Evolutionary conservation across 2,797 vertebrate species (phyloP).

Genomic region (Notoglanidium macrostoma): DNA sequence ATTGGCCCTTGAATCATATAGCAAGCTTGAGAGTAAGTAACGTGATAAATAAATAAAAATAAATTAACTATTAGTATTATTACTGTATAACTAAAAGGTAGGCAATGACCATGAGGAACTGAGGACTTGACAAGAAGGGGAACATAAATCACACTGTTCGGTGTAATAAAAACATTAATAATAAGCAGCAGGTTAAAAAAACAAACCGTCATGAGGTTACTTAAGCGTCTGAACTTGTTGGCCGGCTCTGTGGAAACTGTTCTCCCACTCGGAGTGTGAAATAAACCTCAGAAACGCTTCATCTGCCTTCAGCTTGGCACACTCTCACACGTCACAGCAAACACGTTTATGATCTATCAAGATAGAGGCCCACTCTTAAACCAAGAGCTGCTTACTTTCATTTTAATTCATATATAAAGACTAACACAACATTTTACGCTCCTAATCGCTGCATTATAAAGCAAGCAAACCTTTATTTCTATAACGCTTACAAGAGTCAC

Average conservation of each 20-base stretch:
- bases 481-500: neutral
- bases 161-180: neutral
- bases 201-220: neutral
- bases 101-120: neutral
- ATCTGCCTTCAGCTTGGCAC: neutral
- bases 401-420: neutral
- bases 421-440: neutral
- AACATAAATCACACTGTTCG: neutral
- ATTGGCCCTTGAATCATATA: neutral
- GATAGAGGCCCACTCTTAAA: neutral
- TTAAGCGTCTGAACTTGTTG: neutral
- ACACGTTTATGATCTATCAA: neutral
- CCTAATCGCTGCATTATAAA: neutral
- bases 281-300: neutral
- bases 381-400: neutral
- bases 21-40: neutral
- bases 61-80: neutral
- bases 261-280: neutral
- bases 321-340: neutral
- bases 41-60: neutral
- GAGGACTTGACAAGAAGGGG: neutral
- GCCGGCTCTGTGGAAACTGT: conserved; percentile 9
- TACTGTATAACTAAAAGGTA: neutral
- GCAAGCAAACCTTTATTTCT: neutral
- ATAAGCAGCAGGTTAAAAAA: neutral